Conservation (phyloP, 1,140 invertebrate genomes). For the Panagrolaimus sp. region DNA sequence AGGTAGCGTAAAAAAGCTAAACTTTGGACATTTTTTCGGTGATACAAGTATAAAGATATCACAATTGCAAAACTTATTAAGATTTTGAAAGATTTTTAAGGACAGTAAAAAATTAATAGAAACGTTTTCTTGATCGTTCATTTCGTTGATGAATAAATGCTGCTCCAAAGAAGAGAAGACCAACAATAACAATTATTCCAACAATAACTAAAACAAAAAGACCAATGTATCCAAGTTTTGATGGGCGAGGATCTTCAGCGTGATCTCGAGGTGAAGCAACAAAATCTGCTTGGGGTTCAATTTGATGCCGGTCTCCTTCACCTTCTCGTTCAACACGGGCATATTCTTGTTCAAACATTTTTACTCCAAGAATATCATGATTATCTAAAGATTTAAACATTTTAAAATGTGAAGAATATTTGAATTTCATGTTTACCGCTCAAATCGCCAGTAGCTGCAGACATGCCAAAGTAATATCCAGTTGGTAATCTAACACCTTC, state of each 20-base stretch:
- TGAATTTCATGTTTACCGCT: slow-evolving; percentile 60
- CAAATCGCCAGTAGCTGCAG: slow-evolving; percentile 90
- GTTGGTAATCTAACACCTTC: slow-evolving; percentile 83
- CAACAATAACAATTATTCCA: background rate
- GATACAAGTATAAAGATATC: no score
- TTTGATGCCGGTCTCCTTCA: slow-evolving; percentile 43
- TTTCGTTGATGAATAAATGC: slow-evolving; percentile 7
- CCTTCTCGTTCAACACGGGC: slow-evolving; percentile 49
- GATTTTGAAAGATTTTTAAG: no score
- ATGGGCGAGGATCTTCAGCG: slow-evolving; percentile 45
- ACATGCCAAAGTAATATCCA: slow-evolving; percentile 86
- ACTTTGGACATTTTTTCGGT: no score
- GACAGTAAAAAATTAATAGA: background rate
- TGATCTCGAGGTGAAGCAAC: slow-evolving; percentile 57
- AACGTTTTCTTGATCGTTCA: slow-evolving; percentile 12
- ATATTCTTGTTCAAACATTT: slow-evolving; percentile 58
- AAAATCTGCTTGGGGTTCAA: slow-evolving; percentile 52
- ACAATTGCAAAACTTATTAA: no score
- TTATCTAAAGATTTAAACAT: slow-evolving; percentile 68
- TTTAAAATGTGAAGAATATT: background rate
- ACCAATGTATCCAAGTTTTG: slow-evolving; percentile 36
- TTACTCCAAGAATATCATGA: slow-evolving; percentile 84
- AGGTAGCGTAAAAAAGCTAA: no score
- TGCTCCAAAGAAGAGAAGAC: slow-evolving; percentile 5
- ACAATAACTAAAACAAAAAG: background rate